These are phyloP conservation scores for Ascaphus truei DNA, from an alignment of 2,113 vertebrate species.

Conservation along the genomic window DNA sequence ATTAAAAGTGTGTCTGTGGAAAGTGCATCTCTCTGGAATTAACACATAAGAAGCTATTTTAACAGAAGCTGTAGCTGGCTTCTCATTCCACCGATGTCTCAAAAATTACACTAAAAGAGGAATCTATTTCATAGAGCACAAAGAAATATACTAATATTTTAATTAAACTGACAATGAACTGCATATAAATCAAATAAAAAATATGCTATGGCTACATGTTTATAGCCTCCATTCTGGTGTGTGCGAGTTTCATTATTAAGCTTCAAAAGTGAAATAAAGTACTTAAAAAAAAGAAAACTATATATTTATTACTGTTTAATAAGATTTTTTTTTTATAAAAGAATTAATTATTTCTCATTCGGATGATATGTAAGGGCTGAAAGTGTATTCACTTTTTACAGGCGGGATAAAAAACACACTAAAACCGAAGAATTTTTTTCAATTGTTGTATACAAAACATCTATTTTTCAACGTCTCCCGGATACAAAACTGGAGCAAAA, in stretches of 20 bases:
- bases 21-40: slow-evolving; percentile 9
- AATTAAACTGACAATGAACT: slow-evolving; percentile 3
- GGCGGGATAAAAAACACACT: neutral
- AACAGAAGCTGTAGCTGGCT: neutral
- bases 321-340: slow-evolving; percentile 7
- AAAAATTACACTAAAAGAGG: neutral
- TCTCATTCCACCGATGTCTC: neutral
- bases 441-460: too few relatives aligned
- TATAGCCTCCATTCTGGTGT: neutral
- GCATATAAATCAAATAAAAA: neutral
- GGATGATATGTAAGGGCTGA: too few relatives aligned
- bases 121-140: neutral
- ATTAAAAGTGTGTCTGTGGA: slow-evolving; percentile 21
- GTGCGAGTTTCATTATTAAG: neutral
- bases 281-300: neutral
- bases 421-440: neutral
- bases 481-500: too few relatives aligned
- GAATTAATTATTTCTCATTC: neutral
- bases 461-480: too few relatives aligned
- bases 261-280: neutral
- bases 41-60: slow-evolving; percentile 6
- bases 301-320: neutral
- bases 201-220: neutral
- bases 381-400: neutral
- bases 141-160: neutral